These are phyloP conservation scores for Patella caerulea DNA, from an alignment of 2,888 invertebrate species.

Conservation along the genomic window DNA sequence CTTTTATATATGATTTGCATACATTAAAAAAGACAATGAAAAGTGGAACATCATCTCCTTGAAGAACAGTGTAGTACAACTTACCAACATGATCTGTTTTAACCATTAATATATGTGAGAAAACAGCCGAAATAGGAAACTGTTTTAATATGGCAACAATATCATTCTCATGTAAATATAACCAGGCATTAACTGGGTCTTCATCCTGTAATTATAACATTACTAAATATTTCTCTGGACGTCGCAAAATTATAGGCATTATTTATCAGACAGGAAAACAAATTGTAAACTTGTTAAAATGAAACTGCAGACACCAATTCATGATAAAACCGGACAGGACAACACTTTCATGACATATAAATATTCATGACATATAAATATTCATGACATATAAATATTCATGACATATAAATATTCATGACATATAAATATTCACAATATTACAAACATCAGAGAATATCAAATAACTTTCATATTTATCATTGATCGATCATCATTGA, in stretches of 20 bases:
- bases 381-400: too few relatives aligned
- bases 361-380: too few relatives aligned
- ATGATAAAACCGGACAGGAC: too few relatives aligned
- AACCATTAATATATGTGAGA: constrained; percentile 74
- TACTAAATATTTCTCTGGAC: neutral
- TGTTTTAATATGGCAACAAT: constrained; percentile 83
- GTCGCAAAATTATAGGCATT: neutral
- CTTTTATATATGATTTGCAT: too few relatives aligned
- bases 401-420: too few relatives aligned
- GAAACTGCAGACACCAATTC: too few relatives aligned
- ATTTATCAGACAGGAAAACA: neutral
- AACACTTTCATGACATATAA: too few relatives aligned
- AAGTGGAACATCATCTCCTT: neutral
- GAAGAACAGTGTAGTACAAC: neutral
- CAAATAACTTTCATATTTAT: too few relatives aligned
- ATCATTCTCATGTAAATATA: constrained; percentile 81
- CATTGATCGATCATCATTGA: too few relatives aligned
- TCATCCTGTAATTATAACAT: constrained; percentile 74
- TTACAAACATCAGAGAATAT: too few relatives aligned
- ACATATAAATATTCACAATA: too few relatives aligned
- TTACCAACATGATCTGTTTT: constrained; percentile 51
- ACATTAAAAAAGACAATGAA: neutral
- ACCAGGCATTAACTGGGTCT: constrained; percentile 75
- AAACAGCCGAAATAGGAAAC: constrained; percentile 80
- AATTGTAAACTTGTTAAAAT: too few relatives aligned